Conservation (phyloP, 2,888 invertebrate species). For the Sisyra nigra region DNA sequence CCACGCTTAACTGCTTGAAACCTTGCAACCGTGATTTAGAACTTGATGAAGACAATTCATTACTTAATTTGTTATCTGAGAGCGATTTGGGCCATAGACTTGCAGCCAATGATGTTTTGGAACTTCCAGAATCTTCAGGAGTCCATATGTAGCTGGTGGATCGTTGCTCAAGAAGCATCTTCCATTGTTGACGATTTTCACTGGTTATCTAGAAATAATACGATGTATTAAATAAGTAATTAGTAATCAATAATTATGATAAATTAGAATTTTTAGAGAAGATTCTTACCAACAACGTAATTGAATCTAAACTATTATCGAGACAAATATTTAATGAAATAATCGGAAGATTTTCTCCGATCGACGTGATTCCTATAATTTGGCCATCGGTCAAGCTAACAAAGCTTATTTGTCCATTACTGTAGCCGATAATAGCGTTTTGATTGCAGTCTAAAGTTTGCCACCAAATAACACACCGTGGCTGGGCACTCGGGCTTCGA, state of each 20-base stretch:
- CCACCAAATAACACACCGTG: slow-evolving; percentile 60
- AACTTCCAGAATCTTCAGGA: slow-evolving; percentile 16
- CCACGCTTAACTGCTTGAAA: slow-evolving; percentile 50
- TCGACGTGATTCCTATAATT: slow-evolving; percentile 46
- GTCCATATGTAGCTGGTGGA: slow-evolving; percentile 58
- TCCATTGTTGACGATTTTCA: slow-evolving; percentile 61
- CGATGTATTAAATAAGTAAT: slow-evolving; percentile 4
- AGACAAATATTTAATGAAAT: slow-evolving; percentile 48
- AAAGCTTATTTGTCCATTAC: slow-evolving; percentile 37
- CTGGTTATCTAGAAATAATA: slow-evolving; percentile 44
- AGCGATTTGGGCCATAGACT: slow-evolving; percentile 13
- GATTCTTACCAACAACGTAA: slow-evolving; percentile 46
- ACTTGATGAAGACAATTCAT: slow-evolving; percentile 24
- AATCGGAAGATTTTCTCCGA: slow-evolving; percentile 37
- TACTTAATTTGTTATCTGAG: slow-evolving; percentile 15
- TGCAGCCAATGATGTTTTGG: slow-evolving; percentile 10
- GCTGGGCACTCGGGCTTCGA: slow-evolving; percentile 26
- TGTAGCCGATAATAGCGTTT: slow-evolving; percentile 53
- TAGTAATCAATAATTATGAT: slow-evolving; percentile 7
- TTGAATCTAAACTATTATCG: slow-evolving; percentile 49
- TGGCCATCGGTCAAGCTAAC: slow-evolving; percentile 54
- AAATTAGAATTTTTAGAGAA: too few species aligned
- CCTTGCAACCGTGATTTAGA: slow-evolving; percentile 40
- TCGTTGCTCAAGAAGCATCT: slow-evolving; percentile 63
- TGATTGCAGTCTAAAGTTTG: slow-evolving; percentile 55